Evolutionary conservation across 2,113 vertebrate species (phyloP).

Genomic region (Upupa epops): DNA sequence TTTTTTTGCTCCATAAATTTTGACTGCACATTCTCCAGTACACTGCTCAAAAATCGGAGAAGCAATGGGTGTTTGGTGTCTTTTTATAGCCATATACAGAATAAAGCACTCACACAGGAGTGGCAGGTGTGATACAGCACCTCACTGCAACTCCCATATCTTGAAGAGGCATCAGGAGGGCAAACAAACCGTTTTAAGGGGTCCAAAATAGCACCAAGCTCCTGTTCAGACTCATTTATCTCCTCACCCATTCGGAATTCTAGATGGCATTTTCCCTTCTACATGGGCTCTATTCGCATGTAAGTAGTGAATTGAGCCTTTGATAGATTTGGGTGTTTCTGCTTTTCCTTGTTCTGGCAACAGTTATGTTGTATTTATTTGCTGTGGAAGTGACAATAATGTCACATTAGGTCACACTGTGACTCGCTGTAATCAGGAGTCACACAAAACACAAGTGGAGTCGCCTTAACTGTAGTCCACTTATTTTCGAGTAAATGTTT

Average conservation of each 20-base stretch:
- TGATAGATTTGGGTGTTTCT: background rate
- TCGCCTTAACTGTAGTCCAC: background rate
- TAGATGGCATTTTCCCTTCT: background rate
- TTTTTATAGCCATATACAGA: background rate
- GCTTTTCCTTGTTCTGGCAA: background rate
- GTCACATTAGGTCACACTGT: background rate
- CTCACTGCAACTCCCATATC: background rate
- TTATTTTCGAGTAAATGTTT: background rate
- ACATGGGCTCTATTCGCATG: background rate
- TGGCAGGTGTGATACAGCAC: background rate
- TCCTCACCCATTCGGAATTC: background rate
- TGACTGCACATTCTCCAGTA: background rate
- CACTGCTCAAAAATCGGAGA: background rate
- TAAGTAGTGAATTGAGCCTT: background rate
- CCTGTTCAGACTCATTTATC: background rate
- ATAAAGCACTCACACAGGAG: background rate
- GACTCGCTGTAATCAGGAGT: background rate
- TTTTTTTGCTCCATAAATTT: slow-evolving; percentile 53
- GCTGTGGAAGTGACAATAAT: background rate
- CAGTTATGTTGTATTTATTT: background rate
- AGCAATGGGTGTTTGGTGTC: background rate
- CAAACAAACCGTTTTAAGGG: background rate
- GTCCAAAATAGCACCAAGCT: background rate
- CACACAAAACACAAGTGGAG: background rate
- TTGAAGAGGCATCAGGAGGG: background rate